Conservation (phyloP, 2,797 vertebrate genomes). For the Antennarius maculatus region DNA sequence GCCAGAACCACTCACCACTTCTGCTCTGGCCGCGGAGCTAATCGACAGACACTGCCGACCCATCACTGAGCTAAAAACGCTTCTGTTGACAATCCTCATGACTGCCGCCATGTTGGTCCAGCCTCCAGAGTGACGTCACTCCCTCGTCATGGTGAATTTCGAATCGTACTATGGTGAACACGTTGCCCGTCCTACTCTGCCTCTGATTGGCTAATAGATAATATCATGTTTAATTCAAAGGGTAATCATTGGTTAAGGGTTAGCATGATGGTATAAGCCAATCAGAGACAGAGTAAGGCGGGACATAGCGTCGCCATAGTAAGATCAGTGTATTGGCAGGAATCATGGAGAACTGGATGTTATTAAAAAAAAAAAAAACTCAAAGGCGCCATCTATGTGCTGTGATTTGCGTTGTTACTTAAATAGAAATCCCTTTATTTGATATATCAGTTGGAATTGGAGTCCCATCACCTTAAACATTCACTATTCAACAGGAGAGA, state of each 20-base stretch:
- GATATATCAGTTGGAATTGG: not conserved
- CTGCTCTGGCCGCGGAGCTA: conserved; percentile 53
- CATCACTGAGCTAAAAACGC: conserved; percentile 48
- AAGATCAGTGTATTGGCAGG: too few species aligned
- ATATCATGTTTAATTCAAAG: too few species aligned
- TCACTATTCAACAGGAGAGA: not conserved
- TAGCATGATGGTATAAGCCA: too few species aligned
- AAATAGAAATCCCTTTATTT: not conserved
- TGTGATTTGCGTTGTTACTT: not conserved
- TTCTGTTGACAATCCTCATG: conserved; percentile 67
- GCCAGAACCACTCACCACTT: conserved; percentile 56
- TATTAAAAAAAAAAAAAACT: not conserved
- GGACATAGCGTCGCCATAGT: too few species aligned
- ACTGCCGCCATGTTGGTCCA: conserved; percentile 75
- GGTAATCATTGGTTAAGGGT: too few species aligned
- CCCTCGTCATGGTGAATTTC: not conserved
- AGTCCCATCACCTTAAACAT: not conserved
- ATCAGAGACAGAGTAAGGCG: too few species aligned
- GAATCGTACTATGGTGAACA: too few species aligned
- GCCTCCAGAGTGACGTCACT: conserved; percentile 30
- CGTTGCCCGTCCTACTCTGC: too few species aligned
- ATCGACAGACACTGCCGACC: conserved; percentile 63
- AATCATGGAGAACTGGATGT: not conserved
- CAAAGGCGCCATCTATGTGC: conserved; percentile 53
- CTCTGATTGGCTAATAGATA: too few species aligned